These are phyloP conservation scores for Lophius americanus DNA, from an alignment of 2,797 vertebrate genomes.

Conservation along the genomic window DNA sequence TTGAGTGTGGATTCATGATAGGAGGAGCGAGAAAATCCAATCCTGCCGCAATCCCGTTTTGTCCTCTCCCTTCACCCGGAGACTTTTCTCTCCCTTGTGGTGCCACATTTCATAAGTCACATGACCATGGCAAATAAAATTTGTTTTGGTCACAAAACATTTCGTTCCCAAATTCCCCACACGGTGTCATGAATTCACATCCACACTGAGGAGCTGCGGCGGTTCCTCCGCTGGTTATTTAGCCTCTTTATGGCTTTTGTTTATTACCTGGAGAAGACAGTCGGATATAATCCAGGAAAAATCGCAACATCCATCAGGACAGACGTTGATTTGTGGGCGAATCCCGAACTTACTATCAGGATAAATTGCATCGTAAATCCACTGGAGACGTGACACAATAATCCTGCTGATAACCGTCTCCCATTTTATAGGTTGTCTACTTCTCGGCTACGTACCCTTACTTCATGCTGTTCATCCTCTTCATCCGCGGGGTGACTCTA, in stretches of 20 bases:
- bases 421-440: slow-evolving; percentile 91
- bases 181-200: slow-evolving; percentile 29
- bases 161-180: slow-evolving; percentile 38
- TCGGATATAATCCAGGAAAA: slow-evolving; percentile 12
- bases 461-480: slow-evolving; percentile 96
- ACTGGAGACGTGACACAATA: background rate
- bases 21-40: slow-evolving; percentile 65
- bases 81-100: slow-evolving; percentile 53
- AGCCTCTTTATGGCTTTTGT: background rate
- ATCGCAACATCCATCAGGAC: slow-evolving; percentile 13
- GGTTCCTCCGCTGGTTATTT: slow-evolving; percentile 20
- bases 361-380: slow-evolving; percentile 17
- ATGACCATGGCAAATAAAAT: slow-evolving; percentile 70
- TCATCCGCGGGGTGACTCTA: slow-evolving; percentile 95
- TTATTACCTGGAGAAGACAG: slow-evolving; percentile 2
- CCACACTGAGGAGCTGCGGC: slow-evolving; percentile 34
- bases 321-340: slow-evolving; percentile 17
- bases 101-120: slow-evolving; percentile 64
- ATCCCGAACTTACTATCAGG: slow-evolving; percentile 6
- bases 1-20: slow-evolving; percentile 69
- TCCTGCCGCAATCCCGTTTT: slow-evolving; percentile 53
- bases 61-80: slow-evolving; percentile 50
- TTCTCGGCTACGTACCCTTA: slow-evolving; percentile 99
- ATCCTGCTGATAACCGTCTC: slow-evolving; percentile 39
- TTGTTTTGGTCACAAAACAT: slow-evolving; percentile 58